Conservation (phyloP, 53 echinoderm and acorn worm genomes). For the Holothuria scabra region DNA sequence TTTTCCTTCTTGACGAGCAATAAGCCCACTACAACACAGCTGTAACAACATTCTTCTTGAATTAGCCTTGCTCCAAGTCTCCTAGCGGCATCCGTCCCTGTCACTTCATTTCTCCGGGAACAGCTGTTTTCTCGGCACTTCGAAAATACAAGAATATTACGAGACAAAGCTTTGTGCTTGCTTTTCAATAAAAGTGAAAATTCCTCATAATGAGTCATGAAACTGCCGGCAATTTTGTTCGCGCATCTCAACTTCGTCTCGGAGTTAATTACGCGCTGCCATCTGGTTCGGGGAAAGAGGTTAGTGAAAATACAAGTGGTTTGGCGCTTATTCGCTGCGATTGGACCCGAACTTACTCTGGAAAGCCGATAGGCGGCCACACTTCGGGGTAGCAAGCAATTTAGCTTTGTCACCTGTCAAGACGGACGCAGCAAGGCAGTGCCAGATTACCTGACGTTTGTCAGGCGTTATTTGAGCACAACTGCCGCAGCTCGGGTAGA, state of each 20-base stretch:
- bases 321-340: constrained; percentile 30
- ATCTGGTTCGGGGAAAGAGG: constrained; percentile 40
- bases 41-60: background rate
- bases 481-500: constrained; percentile 52
- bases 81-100: constrained; percentile 33
- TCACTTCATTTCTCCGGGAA: constrained; percentile 21
- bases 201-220: constrained; percentile 54
- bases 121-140: constrained; percentile 37
- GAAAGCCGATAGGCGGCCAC: constrained; percentile 7
- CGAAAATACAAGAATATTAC: constrained; percentile 36
- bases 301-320: constrained; percentile 47
- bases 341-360: constrained; percentile 4
- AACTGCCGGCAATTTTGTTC: constrained; percentile 46
- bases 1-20: no score
- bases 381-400: constrained; percentile 46
- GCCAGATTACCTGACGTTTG: constrained; percentile 61
- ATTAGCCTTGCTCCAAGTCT: background rate
- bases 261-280: constrained; percentile 38
- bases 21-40: no score
- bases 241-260: constrained; percentile 31
- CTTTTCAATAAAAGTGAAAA: constrained; percentile 55
- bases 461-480: constrained; percentile 75
- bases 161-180: constrained; percentile 46
- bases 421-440: constrained; percentile 37
- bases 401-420: constrained; percentile 46